Evolutionary conservation across 2,797 vertebrate species (phyloP).

Genomic region (Gymnoscopelus microlampas): DNA sequence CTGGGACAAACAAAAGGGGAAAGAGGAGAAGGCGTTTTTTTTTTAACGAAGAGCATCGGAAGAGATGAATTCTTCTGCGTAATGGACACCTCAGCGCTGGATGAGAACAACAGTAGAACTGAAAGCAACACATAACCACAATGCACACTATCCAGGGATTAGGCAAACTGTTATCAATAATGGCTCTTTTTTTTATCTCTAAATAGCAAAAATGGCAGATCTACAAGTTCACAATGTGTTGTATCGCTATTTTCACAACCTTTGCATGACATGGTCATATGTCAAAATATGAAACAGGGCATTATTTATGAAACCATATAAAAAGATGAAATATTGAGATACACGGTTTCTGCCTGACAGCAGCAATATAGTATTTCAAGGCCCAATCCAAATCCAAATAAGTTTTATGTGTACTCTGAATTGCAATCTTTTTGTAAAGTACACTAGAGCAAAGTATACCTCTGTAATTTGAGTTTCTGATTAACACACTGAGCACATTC

Average conservation of each 20-base stretch:
- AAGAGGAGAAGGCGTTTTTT: neutral
- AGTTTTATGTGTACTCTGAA: neutral
- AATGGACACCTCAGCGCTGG: conserved; percentile 5
- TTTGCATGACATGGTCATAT: too few species aligned
- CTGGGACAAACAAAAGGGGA: neutral
- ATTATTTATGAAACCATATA: too few species aligned
- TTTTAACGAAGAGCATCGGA: too few species aligned
- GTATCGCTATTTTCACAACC: too few species aligned
- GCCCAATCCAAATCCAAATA: neutral
- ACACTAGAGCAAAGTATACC: neutral
- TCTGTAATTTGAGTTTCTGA: too few species aligned
- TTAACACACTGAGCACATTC: too few species aligned
- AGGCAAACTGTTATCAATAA: conserved; percentile 6
- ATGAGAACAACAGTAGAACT: conserved; percentile 1
- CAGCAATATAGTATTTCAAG: neutral
- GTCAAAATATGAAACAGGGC: too few species aligned
- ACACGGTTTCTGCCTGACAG: too few species aligned
- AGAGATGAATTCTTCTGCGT: conserved; percentile 11
- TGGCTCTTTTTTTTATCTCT: neutral
- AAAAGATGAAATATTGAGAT: too few species aligned
- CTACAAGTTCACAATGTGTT: too few species aligned
- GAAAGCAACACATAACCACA: conserved; percentile 9
- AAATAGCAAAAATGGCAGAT: neutral
- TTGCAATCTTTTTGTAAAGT: neutral
- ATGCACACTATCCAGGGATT: conserved; percentile 23